Base-by-base conservation (phyloP, 2,113 vertebrate genomes). In the Apeltes quadracus region DNA sequence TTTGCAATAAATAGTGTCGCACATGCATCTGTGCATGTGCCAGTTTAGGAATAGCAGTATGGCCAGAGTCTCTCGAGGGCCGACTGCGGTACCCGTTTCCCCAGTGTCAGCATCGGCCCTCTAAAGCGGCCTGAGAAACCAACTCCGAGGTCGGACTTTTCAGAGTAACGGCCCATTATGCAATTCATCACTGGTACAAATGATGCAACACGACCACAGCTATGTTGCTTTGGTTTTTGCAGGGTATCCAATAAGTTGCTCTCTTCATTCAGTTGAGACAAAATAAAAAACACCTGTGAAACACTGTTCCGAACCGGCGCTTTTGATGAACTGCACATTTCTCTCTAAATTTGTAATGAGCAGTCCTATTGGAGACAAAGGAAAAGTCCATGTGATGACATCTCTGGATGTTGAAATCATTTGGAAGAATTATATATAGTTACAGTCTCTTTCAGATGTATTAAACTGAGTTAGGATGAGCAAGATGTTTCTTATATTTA, bases 1-100 rank as follows among this genome's bases (percentile, higher is more conserved):
- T 89, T 78, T 73, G 77, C 62, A 85, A 87, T 78, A 68, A 82
- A 84, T 83, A 71, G 83, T 82, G 71, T 23, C 25, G 77, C 90
- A 91, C 70, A 88, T 93, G 91, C 84, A 90, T 75, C 70, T 59
- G 43, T 73, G 91, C 88, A 91, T 62, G 41, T 66, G 82, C 88
- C 70, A 67, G 78, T 75, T 75, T 48, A 78, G 79, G 86, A 87
- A 86, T 56, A 68, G 81, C 72, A 88, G 70, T 55, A 87, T 87
- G 87, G 64, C 72, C 58, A 36, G 50, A 55, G 62, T 87, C 64
- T 84, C 78, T 76, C 76, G 84, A 77, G 75, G 70, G 55, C 69
- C 46, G 53, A 78, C 75, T 84, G 57, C 5, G 29, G 34, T 61
- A n/a, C 78, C 82, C 68, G 51, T 82, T 78, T 70, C 55, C 67